These are phyloP conservation scores for Frankliniella fusca DNA, from an alignment of 2,888 invertebrate genomes.

Conservation along the genomic window DNA sequence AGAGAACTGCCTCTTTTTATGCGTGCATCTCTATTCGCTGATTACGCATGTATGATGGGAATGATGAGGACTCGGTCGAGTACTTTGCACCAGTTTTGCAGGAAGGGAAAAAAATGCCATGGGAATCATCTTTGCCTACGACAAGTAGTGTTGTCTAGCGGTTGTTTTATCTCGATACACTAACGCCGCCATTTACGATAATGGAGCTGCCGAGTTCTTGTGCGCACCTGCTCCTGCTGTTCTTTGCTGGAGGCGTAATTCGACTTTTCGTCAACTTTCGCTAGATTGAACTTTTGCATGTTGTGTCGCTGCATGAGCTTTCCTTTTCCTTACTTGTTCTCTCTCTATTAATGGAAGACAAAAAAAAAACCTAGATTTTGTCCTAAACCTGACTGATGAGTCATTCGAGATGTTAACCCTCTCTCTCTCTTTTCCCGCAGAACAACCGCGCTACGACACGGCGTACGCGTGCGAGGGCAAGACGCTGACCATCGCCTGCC, in stretches of 20 bases:
- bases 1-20: not conserved
- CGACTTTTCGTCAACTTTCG: not conserved
- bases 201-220: no score
- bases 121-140: no score
- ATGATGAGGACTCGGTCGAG: not conserved
- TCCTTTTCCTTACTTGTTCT: not conserved
- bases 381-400: not conserved
- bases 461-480: constrained; percentile 94
- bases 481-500: constrained; percentile 81
- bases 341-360: not conserved
- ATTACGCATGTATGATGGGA: not conserved
- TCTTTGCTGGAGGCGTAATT: not conserved
- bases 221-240: not conserved
- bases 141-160: no score
- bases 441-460: constrained; percentile 76
- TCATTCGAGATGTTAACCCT: not conserved
- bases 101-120: no score
- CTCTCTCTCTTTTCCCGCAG: constrained; percentile 51
- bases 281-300: not conserved
- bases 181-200: no score
- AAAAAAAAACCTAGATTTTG: not conserved
- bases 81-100: not conserved
- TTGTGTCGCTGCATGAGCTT: no score
- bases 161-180: no score
- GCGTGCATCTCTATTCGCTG: not conserved